Conservation (phyloP, 2,797 vertebrate genomes). For the Brachymystax lenok region DNA sequence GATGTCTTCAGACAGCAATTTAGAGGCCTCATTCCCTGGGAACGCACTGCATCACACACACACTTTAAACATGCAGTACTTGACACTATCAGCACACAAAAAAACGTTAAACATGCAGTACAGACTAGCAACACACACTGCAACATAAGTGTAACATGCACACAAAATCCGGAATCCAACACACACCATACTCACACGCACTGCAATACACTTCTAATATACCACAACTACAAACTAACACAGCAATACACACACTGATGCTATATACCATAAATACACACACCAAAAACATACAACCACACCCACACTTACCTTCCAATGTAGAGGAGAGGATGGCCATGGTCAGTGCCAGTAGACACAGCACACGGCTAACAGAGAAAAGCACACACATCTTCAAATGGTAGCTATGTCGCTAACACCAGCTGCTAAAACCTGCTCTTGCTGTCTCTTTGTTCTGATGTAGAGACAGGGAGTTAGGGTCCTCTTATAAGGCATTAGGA, state of each 20-base stretch:
- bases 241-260: neutral
- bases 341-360: neutral
- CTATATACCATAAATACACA: neutral
- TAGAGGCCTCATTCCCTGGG: neutral
- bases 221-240: neutral
- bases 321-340: conserved; percentile 3
- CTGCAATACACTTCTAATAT: neutral
- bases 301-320: conserved; percentile 12
- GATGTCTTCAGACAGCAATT: neutral
- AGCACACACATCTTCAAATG: conserved; percentile 2
- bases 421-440: neutral
- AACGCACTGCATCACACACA: conserved; percentile 13
- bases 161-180: neutral
- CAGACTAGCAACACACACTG: neutral
- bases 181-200: neutral
- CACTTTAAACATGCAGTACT: neutral
- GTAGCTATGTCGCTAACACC: neutral
- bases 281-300: neutral
- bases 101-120: neutral
- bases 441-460: neutral
- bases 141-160: neutral
- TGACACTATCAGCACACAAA: neutral
- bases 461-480: neutral
- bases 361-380: neutral
- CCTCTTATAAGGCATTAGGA: neutral